A percentile compares a stretch with the other conserved stretches of the same genome.
These are phyloP conservation scores for Bagarius yarrelli DNA, from an alignment of 2,113 vertebrate genomes.

Conservation along the genomic window DNA sequence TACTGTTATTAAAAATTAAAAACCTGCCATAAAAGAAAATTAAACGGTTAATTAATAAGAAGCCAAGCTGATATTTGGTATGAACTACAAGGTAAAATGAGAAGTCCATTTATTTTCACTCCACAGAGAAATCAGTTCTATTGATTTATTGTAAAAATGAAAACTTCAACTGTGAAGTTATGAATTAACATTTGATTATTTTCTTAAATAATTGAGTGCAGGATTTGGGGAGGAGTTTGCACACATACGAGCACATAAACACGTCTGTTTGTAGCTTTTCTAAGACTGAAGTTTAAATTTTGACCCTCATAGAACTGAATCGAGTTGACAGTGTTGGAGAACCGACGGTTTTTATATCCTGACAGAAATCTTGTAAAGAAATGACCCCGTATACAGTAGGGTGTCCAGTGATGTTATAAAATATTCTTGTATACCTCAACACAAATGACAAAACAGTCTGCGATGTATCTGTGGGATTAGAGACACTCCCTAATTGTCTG, in stretches of 20 bases:
- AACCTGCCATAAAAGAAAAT: not conserved
- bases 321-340: conserved; percentile 45
- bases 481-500: not conserved
- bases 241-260: not conserved
- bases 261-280: not conserved
- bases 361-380: not conserved
- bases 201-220: not conserved
- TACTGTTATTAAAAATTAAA: not conserved
- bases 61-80: not conserved
- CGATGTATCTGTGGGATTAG: not conserved
- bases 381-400: not conserved
- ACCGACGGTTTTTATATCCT: not conserved
- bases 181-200: not conserved
- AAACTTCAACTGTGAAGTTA: not conserved
- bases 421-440: not conserved
- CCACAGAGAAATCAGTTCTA: not conserved
- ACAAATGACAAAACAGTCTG: not conserved
- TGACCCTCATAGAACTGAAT: not conserved
- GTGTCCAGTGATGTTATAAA: not conserved
- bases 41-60: not conserved
- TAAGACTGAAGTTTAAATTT: not conserved
- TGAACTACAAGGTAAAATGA: not conserved
- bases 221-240: not conserved
- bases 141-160: not conserved
- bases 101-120: not conserved